phyloP scores from a whole-genome alignment of 2,888 invertebrate genomes.

The Zelleria hepariella region DNA sequence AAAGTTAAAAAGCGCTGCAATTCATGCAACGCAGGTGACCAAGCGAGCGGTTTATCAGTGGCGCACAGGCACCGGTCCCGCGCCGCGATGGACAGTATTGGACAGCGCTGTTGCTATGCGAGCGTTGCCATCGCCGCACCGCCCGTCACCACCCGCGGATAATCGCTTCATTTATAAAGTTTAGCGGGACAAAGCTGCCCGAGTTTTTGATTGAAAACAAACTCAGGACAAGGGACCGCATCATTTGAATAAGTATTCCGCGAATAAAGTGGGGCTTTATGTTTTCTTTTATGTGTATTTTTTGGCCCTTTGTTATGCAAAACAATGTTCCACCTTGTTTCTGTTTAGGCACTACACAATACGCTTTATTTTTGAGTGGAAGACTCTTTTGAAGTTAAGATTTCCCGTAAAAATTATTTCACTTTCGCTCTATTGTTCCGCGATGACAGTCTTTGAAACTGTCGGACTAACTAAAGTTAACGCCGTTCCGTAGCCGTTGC shows the following conservation, averaged over 20 bases:
- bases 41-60: constrained; percentile 53
- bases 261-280: constrained; percentile 73
- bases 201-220: constrained; percentile 73
- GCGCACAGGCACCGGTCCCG: constrained; percentile 36
- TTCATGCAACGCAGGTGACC: constrained; percentile 70
- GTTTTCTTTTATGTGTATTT: constrained; percentile 71
- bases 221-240: constrained; percentile 69
- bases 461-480: constrained; percentile 36
- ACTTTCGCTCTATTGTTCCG: constrained; percentile 68
- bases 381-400: constrained; percentile 72
- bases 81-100: constrained; percentile 10
- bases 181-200: constrained; percentile 68
- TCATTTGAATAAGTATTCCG: constrained; percentile 73
- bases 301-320: constrained; percentile 69
- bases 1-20: constrained; percentile 69
- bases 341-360: constrained; percentile 58
- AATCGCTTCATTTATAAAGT: constrained; percentile 73
- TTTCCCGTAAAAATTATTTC: constrained; percentile 71
- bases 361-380: constrained; percentile 72
- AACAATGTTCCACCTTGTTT: constrained; percentile 72
- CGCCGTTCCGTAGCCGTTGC: background rate
- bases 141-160: constrained; percentile 50
- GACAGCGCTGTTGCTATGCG: constrained; percentile 4
- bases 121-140: constrained; percentile 14
- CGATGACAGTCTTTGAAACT: constrained; percentile 59